phyloP scores from a whole-genome alignment of 2,113 vertebrate genomes.

The Kryptolebias marmoratus region DNA sequence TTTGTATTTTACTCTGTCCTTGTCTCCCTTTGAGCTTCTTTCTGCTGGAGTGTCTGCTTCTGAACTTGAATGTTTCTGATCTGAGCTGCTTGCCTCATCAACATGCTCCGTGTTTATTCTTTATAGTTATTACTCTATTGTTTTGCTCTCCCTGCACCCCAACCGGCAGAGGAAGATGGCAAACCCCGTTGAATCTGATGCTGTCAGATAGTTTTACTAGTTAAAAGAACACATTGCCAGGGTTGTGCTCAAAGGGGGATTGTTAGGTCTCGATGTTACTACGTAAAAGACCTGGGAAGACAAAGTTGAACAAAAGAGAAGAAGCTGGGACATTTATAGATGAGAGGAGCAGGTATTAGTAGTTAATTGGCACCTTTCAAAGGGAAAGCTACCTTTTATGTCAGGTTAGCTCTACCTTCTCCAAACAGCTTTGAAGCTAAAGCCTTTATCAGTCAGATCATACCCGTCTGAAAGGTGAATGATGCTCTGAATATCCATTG shows the following conservation, averaged over 20 bases:
- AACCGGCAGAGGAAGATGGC: background rate
- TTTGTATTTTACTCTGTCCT: background rate
- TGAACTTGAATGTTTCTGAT: too few species aligned
- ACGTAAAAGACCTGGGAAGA: background rate
- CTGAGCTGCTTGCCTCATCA: background rate
- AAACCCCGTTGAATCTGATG: background rate
- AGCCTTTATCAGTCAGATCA: conserved; percentile 40
- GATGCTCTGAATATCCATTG: background rate
- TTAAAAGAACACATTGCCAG: background rate
- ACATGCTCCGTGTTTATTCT: background rate
- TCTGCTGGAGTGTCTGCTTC: background rate
- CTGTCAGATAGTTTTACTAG: background rate
- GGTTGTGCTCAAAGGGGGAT: background rate
- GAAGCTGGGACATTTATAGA: conserved; percentile 10
- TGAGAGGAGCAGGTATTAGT: background rate
- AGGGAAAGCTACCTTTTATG: conserved; percentile 23
- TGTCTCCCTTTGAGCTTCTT: background rate
- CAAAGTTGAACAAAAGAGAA: conserved; percentile 3
- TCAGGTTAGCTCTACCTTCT: conserved; percentile 10
- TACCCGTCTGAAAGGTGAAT: conserved; percentile 20
- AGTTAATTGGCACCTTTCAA: conserved; percentile 38
- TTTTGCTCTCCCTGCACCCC: background rate
- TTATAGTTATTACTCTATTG: too few species aligned
- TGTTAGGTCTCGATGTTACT: background rate
- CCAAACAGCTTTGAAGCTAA: conserved; percentile 65